Percentiles rank a stretch among this genome's conserved stretches.
Evolutionary conservation across 2,888 invertebrate species (phyloP).

Genomic region (Myathropa florea): DNA sequence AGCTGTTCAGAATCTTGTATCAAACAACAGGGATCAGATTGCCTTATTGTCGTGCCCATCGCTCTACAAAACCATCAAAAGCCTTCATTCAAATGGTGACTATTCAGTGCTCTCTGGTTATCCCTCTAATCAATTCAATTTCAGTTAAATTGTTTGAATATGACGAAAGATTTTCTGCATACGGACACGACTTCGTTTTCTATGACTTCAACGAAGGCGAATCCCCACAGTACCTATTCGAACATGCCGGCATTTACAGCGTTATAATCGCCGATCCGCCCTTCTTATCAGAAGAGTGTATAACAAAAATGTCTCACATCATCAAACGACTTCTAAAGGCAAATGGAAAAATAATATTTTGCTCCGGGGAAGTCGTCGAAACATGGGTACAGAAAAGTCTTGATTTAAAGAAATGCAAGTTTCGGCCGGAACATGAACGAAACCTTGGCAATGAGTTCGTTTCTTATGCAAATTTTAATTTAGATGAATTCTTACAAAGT

Average conservation of each 20-base stretch:
- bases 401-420: constrained; percentile 85
- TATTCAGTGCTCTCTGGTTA: background rate
- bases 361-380: constrained; percentile 92
- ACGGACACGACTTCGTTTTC: constrained; percentile 88
- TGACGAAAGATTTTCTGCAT: constrained; percentile 90
- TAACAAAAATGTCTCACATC: constrained; percentile 90
- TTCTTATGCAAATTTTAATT: constrained; percentile 93
- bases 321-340: constrained; percentile 86
- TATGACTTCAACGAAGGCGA: constrained; percentile 95
- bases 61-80: constrained; percentile 86
- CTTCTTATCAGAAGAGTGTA: constrained; percentile 95
- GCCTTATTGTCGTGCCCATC: constrained; percentile 95
- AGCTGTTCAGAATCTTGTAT: constrained; percentile 84
- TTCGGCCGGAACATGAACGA: constrained; percentile 91
- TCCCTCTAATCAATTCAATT: constrained; percentile 74
- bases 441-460: constrained; percentile 96
- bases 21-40: constrained; percentile 83
- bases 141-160: constrained; percentile 90
- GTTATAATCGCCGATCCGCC: constrained; percentile 97
- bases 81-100: constrained; percentile 76
- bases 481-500: constrained; percentile 81
- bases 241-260: constrained; percentile 84
- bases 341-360: constrained; percentile 82
- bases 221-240: constrained; percentile 83
- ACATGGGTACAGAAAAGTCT: constrained; percentile 85